Conservation (phyloP, 1,140 invertebrate genomes). For the Harlomillsia oculata region DNA sequence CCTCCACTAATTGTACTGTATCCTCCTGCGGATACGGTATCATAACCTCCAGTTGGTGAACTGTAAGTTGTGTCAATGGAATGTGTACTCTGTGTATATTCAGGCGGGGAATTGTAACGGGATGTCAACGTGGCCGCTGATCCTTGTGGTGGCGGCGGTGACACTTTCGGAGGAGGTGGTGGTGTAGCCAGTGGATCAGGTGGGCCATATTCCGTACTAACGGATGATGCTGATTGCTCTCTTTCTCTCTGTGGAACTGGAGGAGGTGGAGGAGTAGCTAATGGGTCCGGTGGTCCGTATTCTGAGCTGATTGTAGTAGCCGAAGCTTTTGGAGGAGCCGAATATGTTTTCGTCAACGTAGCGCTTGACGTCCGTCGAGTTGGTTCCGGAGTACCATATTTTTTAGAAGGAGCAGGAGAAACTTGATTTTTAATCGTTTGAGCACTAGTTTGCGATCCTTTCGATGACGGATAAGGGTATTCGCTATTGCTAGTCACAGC, state of each 20-base stretch:
- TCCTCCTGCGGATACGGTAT: too few relatives aligned
- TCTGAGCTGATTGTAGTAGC: neutral
- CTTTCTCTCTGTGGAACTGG: constrained; percentile 11
- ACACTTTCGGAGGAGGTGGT: too few relatives aligned
- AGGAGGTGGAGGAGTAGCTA: constrained; percentile 5
- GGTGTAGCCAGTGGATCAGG: too few relatives aligned
- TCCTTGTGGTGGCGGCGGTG: constrained; percentile 7
- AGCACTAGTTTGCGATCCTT: too few relatives aligned
- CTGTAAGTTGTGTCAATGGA: neutral
- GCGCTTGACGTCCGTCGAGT: too few relatives aligned
- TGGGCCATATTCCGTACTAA: neutral
- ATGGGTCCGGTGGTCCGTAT: constrained; percentile 1
- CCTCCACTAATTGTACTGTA: too few relatives aligned
- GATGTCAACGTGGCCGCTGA: constrained; percentile 3
- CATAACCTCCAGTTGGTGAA: neutral
- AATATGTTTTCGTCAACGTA: neutral
- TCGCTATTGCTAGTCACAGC: too few relatives aligned
- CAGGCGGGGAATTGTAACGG: neutral
- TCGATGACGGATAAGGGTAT: too few relatives aligned
- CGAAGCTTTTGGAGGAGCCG: neutral
- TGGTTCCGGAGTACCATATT: too few relatives aligned
- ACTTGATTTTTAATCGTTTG: too few relatives aligned
- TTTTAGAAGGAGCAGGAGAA: too few relatives aligned
- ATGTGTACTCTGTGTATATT: neutral
- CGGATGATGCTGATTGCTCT: neutral